These are phyloP conservation scores for Etheostoma nigrum DNA, from an alignment of 2,797 vertebrate genomes.

Conservation along the genomic window DNA sequence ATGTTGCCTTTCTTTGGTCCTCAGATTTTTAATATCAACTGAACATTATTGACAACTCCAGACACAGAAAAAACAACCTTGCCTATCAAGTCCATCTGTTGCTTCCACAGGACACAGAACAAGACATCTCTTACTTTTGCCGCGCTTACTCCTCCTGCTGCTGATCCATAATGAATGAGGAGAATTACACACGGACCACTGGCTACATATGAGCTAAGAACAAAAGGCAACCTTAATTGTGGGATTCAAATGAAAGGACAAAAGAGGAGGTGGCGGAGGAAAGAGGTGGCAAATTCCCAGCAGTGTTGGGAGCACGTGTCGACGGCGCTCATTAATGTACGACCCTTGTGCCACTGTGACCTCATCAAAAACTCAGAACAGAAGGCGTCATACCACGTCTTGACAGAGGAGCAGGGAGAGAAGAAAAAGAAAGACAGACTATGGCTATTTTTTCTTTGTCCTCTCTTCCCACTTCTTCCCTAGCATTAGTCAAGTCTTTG, in stretches of 20 bases:
- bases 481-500: constrained; percentile 57
- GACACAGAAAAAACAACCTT: background rate
- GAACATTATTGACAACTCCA: background rate
- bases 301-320: constrained; percentile 13
- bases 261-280: constrained; percentile 20
- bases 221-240: constrained; percentile 61
- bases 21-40: background rate
- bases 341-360: background rate
- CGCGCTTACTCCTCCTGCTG: constrained; percentile 37
- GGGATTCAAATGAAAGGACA: constrained; percentile 21
- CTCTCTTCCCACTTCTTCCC: constrained; percentile 26
- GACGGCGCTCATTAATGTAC: constrained; percentile 19
- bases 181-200: constrained; percentile 59
- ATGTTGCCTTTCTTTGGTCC: background rate
- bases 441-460: background rate
- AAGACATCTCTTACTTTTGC: constrained; percentile 1
- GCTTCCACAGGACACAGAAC: constrained; percentile 10
- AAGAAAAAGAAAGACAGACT: background rate
- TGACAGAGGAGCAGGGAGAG: constrained; percentile 7
- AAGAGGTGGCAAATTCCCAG: constrained; percentile 10
- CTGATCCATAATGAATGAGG: constrained; percentile 71
- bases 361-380: constrained; percentile 46
- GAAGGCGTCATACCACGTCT: constrained; percentile 15
- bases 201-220: constrained; percentile 48
- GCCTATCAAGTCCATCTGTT: background rate